phyloP scores from a whole-genome alignment of 30 jellyfish, hydroid and myxozoan species.

The Aurelia sp. region DNA sequence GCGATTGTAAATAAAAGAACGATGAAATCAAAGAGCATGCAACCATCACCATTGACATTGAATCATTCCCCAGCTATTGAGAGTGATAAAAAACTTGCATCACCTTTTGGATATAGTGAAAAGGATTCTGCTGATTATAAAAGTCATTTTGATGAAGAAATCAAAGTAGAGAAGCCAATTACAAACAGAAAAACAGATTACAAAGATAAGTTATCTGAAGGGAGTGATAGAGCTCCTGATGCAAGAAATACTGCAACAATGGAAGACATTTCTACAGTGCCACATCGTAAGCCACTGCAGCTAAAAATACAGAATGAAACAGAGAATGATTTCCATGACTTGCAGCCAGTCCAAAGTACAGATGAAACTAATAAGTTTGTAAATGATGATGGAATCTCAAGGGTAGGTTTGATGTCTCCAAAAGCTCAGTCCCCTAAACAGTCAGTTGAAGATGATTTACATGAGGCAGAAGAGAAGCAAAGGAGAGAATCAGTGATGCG shows the following conservation, averaged over 20 bases:
- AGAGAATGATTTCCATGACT: too few relatives aligned
- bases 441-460: constrained; percentile 37
- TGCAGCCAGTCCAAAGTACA: too few relatives aligned
- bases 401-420: too few relatives aligned
- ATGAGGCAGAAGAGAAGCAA: constrained; percentile 52
- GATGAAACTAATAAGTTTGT: too few relatives aligned
- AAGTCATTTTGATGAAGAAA: not conserved
- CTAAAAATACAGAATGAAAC: too few relatives aligned
- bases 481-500: constrained; percentile 76
- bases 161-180: not conserved
- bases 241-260: too few relatives aligned
- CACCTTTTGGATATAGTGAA: not conserved
- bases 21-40: not conserved
- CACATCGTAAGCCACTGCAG: too few relatives aligned
- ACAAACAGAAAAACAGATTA: not conserved
- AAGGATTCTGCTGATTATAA: not conserved
- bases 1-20: constrained; percentile 6
- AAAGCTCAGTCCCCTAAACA: not conserved
- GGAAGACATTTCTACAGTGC: too few relatives aligned
- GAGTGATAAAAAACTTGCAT: too few relatives aligned
- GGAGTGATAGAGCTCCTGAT: too few relatives aligned
- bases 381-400: too few relatives aligned
- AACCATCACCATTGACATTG: not conserved
- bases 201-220: too few relatives aligned
- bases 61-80: not conserved